Percentiles rank a stretch among this genome's conserved stretches.
Conservation (phyloP, 2,888 invertebrate genomes). For the Gari tellinella region DNA sequence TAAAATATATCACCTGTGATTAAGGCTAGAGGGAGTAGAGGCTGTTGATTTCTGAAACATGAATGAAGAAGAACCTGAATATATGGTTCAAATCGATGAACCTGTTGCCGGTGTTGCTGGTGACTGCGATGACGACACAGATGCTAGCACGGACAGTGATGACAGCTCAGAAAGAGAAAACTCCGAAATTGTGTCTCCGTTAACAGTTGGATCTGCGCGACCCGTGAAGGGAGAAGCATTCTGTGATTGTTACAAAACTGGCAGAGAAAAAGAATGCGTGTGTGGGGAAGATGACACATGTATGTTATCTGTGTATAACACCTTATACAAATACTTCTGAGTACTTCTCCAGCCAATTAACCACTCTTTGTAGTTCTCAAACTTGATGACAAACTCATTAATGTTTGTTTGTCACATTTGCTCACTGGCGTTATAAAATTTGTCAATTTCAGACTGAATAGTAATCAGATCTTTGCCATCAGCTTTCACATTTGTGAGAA, state of each 20-base stretch:
- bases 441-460: no score
- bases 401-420: no score
- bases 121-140: constrained; percentile 13
- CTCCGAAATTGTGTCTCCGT: constrained; percentile 47
- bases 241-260: constrained; percentile 74
- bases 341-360: no score
- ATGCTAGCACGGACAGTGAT: constrained; percentile 37
- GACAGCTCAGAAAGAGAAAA: constrained; percentile 48
- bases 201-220: constrained; percentile 54
- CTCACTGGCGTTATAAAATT: no score
- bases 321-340: no score
- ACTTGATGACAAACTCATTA: no score
- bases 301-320: no score
- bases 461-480: no score
- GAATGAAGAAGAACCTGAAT: constrained; percentile 14
- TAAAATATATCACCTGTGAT: no score
- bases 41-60: background rate
- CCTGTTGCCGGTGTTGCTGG: constrained; percentile 11
- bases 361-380: no score
- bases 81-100: constrained; percentile 29
- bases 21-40: no score
- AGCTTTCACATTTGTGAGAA: no score
- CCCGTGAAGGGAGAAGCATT: constrained; percentile 73
- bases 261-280: constrained; percentile 69
- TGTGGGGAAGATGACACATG: constrained; percentile 78